A percentile compares a stretch with the other conserved stretches of the same genome.
Conservation (phyloP, 1,140 invertebrate species). For the Lasioglossum albipes region DNA sequence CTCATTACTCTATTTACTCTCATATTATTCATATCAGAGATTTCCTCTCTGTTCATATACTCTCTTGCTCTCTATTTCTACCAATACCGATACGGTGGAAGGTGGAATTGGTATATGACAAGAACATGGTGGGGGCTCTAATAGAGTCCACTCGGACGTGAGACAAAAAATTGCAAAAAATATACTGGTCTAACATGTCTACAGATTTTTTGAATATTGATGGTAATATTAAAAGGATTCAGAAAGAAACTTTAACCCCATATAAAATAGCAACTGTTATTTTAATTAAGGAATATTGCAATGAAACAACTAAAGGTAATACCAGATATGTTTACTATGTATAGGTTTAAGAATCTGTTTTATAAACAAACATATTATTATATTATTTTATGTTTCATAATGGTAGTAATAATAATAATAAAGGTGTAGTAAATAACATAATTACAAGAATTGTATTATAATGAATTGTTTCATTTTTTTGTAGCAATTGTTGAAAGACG, state of each 20-base stretch:
- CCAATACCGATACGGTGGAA: too few relatives aligned
- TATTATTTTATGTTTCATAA: background rate
- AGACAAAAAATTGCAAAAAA: too few relatives aligned
- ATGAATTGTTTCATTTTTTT: constrained; percentile 26
- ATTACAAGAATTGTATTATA: background rate
- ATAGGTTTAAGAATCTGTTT: too few relatives aligned
- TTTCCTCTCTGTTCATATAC: too few relatives aligned
- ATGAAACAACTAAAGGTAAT: constrained; percentile 78
- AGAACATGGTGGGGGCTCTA: too few relatives aligned
- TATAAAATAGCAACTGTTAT: constrained; percentile 81
- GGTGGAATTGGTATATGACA: too few relatives aligned
- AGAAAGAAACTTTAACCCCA: constrained; percentile 80
- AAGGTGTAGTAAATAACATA: constrained; percentile 20
- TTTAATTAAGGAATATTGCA: constrained; percentile 81
- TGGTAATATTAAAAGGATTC: constrained; percentile 68
- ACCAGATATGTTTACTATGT: background rate
- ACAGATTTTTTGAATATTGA: constrained; percentile 75
- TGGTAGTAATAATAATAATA: background rate
- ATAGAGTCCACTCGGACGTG: too few relatives aligned
- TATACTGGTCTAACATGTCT: constrained; percentile 60
- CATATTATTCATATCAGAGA: too few relatives aligned
- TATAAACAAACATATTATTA: constrained; percentile 12
- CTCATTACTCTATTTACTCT: too few relatives aligned
- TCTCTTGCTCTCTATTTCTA: too few relatives aligned
- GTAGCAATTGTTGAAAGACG: constrained; percentile 74